These are phyloP conservation scores for Eucidaris tribuloides DNA, from an alignment of 35 echinoderm and acorn worm genomes.

Conservation along the genomic window DNA sequence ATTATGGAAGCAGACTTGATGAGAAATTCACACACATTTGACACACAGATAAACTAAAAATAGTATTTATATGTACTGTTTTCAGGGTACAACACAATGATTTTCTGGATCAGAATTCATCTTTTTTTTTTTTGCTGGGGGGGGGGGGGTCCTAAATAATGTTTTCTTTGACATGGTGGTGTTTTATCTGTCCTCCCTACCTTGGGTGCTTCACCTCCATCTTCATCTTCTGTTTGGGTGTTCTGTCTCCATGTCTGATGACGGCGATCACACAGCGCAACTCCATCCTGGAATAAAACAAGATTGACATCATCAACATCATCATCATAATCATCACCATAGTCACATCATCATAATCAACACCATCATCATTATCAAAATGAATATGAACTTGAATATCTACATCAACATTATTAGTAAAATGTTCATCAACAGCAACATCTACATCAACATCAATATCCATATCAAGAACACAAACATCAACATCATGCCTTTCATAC, in stretches of 20 bases:
- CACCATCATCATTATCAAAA: neutral
- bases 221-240: constrained; percentile 99
- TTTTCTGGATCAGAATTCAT: too few relatives aligned
- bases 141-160: too few relatives aligned
- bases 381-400: neutral
- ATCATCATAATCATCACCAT: neutral
- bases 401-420: neutral
- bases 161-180: too few relatives aligned
- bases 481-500: too few relatives aligned
- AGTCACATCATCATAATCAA: neutral
- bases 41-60: too few relatives aligned
- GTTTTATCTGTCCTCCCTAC: constrained; percentile 53
- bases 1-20: too few relatives aligned
- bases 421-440: neutral
- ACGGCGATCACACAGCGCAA: constrained; percentile 94
- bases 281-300: constrained; percentile 76
- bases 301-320: neutral
- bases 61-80: too few relatives aligned
- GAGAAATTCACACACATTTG: too few relatives aligned
- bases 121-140: too few relatives aligned
- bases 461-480: neutral
- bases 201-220: constrained; percentile 96
- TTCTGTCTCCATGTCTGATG: constrained; percentile 96
- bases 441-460: neutral
- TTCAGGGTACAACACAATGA: too few relatives aligned